A percentile compares a stretch with the other conserved stretches of the same genome.
Conservation (phyloP, 2,113 vertebrate genomes). For the Nicator chloris region DNA sequence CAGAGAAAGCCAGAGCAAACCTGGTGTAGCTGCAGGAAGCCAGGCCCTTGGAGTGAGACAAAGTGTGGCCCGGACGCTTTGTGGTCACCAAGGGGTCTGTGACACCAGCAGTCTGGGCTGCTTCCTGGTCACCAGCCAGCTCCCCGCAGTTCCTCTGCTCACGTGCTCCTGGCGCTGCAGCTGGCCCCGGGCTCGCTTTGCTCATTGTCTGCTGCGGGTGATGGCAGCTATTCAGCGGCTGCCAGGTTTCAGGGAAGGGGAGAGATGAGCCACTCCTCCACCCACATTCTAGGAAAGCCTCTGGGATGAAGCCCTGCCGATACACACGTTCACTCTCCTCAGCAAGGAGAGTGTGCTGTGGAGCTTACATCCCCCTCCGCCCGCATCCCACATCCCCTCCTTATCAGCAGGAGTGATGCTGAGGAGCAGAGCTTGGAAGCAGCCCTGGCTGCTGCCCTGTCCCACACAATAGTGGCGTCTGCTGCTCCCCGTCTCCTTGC, state of each 20-base stretch:
- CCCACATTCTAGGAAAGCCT: conserved; percentile 46
- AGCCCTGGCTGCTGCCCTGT: neutral
- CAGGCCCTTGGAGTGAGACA: neutral
- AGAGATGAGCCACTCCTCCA: conserved; percentile 37
- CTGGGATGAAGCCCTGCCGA: neutral
- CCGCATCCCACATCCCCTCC: neutral
- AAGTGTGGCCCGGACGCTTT: neutral
- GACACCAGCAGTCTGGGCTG: conserved; percentile 53
- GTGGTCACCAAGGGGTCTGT: neutral
- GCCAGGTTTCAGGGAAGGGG: conserved; percentile 26
- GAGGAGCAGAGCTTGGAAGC: neutral
- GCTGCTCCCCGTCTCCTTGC: neutral
- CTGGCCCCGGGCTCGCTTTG: neutral
- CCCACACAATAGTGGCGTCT: neutral
- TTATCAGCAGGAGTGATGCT: neutral
- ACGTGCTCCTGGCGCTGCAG: neutral
- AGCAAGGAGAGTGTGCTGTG: neutral
- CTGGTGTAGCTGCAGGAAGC: neutral
- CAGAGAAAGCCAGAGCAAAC: neutral
- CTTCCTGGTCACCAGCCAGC: conserved; percentile 52
- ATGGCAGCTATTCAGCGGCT: conserved; percentile 10
- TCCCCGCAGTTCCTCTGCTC: neutral
- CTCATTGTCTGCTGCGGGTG: conserved; percentile 30
- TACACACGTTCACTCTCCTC: neutral
- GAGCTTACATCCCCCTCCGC: neutral